Base-by-base conservation (phyloP, 2,113 vertebrate genomes). In the Martes martes region DNA sequence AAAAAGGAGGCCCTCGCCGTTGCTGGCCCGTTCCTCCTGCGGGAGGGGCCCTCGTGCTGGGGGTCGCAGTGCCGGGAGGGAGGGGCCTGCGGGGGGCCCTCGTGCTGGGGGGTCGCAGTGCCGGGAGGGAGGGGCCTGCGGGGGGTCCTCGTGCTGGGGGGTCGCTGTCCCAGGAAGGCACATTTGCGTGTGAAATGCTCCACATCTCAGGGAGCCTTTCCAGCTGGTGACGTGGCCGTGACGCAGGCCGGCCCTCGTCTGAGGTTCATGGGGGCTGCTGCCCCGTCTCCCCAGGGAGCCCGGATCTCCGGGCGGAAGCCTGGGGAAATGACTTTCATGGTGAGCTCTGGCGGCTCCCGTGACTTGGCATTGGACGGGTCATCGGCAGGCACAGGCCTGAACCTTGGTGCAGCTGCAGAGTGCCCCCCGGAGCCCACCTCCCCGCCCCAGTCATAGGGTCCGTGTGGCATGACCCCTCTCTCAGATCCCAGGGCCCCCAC, bases 271-370 rank as follows among this genome's bases (percentile, higher is more conserved):
- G 67, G 33, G 67, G 33, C 67, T 36, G 33, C 18, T 69, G 33
- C 67, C 67, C 67, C n/a, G 10, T 36, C 33, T 36, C 67, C 67
- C n/a, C 8, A 4, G 18, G 33, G 33, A 69, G 18, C 33, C 33
- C 13, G 3, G n/a, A 69, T n/a, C 16, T n/a, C 67, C 4, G 1
- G 67, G 67, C 33, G 0, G 65, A 47, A 28, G 14, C 74, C 74
- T 28, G 26, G 26, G 28, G 7, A 9, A 14, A 31, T 16, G 42
- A 26, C 7, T 42, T 76, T 47, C 14, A 5, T 4, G 26, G 26
- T 8, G 74, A 28, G 7, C 42, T 47, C 26, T 2, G 7, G 74
- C 4, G 74, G 7, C 39, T 16, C 24, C 0, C 0, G 31, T 16
- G 63, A 67, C 63, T 31, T 1, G 28, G 28, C 16, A 6, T 55